A percentile compares a stretch with the other conserved stretches of the same genome.
These are phyloP conservation scores for Dinothrombium tinctorium DNA, from an alignment of 1,140 invertebrate genomes.

Conservation along the genomic window DNA sequence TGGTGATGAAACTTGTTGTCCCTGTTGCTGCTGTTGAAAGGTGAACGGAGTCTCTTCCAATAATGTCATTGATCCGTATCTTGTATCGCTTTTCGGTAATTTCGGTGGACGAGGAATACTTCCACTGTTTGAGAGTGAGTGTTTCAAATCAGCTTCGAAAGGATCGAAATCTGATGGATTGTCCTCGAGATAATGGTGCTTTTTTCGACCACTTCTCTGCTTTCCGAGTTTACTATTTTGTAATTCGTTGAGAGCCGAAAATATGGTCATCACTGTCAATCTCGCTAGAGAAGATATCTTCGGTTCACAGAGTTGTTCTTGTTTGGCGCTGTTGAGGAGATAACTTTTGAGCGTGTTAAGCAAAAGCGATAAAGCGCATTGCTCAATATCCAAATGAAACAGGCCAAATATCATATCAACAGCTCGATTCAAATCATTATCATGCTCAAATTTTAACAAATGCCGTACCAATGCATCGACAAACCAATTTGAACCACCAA, in stretches of 20 bases:
- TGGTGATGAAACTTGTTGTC: neutral
- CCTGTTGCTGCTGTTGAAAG: constrained; percentile 12
- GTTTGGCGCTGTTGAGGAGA: constrained; percentile 16
- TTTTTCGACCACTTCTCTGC: neutral
- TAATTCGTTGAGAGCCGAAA: constrained; percentile 19
- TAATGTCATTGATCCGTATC: neutral
- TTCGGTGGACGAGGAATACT: constrained; percentile 7
- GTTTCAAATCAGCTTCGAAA: neutral
- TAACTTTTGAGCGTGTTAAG: constrained; percentile 21
- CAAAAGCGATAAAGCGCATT: constrained; percentile 46
- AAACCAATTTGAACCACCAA: constrained; percentile 65
- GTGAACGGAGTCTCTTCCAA: constrained; percentile 15
- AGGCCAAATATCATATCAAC: constrained; percentile 59
- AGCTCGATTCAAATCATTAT: constrained; percentile 36
- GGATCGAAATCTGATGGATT: constrained; percentile 1
- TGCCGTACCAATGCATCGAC: constrained; percentile 45
- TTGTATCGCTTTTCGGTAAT: constrained; percentile 5
- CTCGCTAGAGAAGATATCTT: constrained; percentile 22
- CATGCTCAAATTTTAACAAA: constrained; percentile 27
- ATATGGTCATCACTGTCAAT: constrained; percentile 23
- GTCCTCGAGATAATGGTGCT: neutral
- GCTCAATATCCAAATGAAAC: constrained; percentile 67
- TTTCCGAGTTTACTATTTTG: neutral
- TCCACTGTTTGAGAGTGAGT: neutral
- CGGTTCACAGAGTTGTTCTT: constrained; percentile 22